phyloP scores from a whole-genome alignment of 1,140 invertebrate genomes.

The Temnothorax curvispinosus region DNA sequence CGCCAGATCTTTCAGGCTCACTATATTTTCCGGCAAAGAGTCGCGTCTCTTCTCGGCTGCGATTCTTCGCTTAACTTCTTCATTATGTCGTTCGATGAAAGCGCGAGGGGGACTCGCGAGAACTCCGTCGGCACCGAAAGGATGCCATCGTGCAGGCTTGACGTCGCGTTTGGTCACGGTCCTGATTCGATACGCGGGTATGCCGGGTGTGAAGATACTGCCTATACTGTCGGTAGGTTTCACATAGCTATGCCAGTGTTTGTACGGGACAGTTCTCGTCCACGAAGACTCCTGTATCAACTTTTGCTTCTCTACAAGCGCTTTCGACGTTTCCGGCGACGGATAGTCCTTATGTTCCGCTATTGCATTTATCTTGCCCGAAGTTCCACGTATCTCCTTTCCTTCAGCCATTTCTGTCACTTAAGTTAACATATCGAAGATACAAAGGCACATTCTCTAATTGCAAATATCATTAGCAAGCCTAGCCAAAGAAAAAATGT shows the following conservation, averaged over 20 bases:
- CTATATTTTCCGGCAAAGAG: constrained; percentile 68
- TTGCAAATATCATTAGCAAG: background rate
- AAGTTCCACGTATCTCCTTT: background rate
- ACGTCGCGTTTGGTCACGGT: constrained; percentile 83
- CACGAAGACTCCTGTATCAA: constrained; percentile 86
- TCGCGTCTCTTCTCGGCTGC: constrained; percentile 19
- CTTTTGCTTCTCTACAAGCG: constrained; percentile 60
- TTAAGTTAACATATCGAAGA: background rate
- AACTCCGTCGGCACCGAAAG: constrained; percentile 81
- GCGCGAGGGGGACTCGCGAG: constrained; percentile 83
- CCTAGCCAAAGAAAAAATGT: background rate
- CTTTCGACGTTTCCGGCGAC: background rate
- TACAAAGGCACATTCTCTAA: background rate
- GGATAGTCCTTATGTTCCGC: background rate
- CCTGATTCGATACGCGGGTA: constrained; percentile 85
- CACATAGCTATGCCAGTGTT: constrained; percentile 86
- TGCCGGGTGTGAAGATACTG: constrained; percentile 87
- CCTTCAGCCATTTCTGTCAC: constrained; percentile 38
- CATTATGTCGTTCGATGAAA: constrained; percentile 76
- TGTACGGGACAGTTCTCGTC: constrained; percentile 87
- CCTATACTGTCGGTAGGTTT: constrained; percentile 89
- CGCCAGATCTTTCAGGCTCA: constrained; percentile 73
- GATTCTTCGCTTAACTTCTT: constrained; percentile 60
- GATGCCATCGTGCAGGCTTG: constrained; percentile 72
- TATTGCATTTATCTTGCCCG: background rate